These are phyloP conservation scores for Neogobius melanostomus DNA, from an alignment of 2,113 vertebrate species.

Conservation along the genomic window DNA sequence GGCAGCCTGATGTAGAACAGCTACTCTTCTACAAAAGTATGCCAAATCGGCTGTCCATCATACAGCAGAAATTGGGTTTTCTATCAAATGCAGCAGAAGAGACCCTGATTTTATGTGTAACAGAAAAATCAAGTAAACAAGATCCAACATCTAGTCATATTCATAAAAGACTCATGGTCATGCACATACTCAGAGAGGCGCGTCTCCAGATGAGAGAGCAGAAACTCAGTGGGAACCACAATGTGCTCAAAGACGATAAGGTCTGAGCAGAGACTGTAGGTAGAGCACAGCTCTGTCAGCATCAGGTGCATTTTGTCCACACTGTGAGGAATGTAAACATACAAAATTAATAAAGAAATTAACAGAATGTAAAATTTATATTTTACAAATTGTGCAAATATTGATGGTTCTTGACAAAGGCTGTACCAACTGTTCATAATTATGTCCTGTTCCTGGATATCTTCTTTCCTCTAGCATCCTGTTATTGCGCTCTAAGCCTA, in stretches of 20 bases:
- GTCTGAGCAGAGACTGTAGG: constrained; percentile 78
- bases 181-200: constrained; percentile 82
- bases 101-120: not conserved
- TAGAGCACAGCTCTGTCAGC: constrained; percentile 84
- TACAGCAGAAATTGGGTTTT: not conserved
- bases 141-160: not conserved
- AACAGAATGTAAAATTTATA: too few relatives aligned
- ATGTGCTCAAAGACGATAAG: constrained; percentile 83
- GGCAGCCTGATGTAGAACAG: not conserved
- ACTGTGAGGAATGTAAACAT: constrained; percentile 61
- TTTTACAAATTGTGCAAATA: not conserved
- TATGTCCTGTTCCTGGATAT: not conserved
- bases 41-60: not conserved
- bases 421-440: not conserved
- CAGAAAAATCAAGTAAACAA: not conserved
- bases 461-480: not conserved
- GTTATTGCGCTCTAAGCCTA: too few relatives aligned
- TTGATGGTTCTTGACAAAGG: not conserved
- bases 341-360: not conserved
- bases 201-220: constrained; percentile 84
- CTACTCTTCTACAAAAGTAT: not conserved
- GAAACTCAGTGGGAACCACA: constrained; percentile 86
- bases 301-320: constrained; percentile 89
- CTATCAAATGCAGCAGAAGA: not conserved
- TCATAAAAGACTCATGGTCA: not conserved